phyloP scores from a whole-genome alignment of 2,888 invertebrate species.

The Gasteruption jaculator region DNA sequence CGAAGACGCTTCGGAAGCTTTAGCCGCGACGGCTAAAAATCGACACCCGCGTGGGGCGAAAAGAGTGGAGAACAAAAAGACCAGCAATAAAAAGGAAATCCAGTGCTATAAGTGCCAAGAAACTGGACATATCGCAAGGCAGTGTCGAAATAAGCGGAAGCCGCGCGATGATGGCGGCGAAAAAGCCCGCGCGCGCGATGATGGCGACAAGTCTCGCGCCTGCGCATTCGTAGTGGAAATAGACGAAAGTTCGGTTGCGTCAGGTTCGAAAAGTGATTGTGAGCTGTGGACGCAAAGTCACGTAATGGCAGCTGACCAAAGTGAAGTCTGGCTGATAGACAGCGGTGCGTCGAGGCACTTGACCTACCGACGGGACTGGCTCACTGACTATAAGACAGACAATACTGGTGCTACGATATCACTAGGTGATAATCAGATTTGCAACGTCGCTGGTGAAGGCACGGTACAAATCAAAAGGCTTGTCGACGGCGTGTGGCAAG shows the following conservation, averaged over 20 bases:
- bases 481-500: conserved; percentile 20
- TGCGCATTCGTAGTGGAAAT: conserved; percentile 17
- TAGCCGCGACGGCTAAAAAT: conserved; percentile 17
- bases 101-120: conserved; percentile 20
- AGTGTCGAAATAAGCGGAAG: conserved; percentile 20
- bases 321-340: conserved; percentile 23
- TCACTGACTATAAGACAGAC: conserved; percentile 16
- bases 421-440: conserved; percentile 23
- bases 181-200: conserved; percentile 9
- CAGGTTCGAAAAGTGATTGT: conserved; percentile 7
- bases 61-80: conserved; percentile 9
- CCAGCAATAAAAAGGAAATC: conserved; percentile 12
- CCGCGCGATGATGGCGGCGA: conserved; percentile 10
- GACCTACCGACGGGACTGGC: conserved; percentile 23
- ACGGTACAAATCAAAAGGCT: conserved; percentile 20
- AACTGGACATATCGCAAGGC: conserved; percentile 20
- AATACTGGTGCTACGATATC: conserved; percentile 13
- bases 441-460: conserved; percentile 23
- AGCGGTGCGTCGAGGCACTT: conserved; percentile 23
- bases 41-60: conserved; percentile 3
- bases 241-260: conserved; percentile 7
- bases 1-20: conserved; percentile 12
- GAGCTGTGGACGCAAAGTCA: conserved; percentile 11
- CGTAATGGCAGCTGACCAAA: conserved; percentile 15
- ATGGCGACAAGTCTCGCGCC: conserved; percentile 3